Evolutionary conservation across 2,797 vertebrate genomes (phyloP), one percentile per base, ranked within the genome.

Genomic region (Masticophis lateralis): DNA sequence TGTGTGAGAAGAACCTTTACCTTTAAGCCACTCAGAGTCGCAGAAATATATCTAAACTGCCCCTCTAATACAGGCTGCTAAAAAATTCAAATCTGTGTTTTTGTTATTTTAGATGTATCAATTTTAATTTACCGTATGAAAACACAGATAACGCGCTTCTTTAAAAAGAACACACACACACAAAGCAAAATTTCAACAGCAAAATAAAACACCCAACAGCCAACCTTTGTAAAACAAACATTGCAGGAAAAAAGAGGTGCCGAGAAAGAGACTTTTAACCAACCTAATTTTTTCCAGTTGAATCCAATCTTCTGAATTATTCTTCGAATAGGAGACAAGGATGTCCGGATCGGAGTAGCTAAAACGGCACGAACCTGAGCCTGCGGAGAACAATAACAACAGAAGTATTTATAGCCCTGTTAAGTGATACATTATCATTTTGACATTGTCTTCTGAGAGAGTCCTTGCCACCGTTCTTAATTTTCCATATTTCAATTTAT

Each of bases 341-440:
- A 99, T 99, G 97, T 97, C 98, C 95, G 99, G 99, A 97, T 99
- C 99, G 69, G 99, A 98, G 96, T 99, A 99, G 97, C 99, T 99
- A 95, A 99, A 99, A 86, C 98, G 98, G 94, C 99, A 99, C 0
- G 98, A 99, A 93, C 99, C 99, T 0, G 99, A 99, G 91, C 99
- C 99, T 99, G 97, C 74, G 95, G 97, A 96, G 79, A 96, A 74
- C 87, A 97, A 96, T 91, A 95, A 94, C 94, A 95, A 90, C 89
- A 95, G 92, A 94, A 96, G 32, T 25, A 90, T 97, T 83, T 97
- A 97, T 86, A 69, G 96, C 94, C 94, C 86, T 94, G 91, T 59
- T 86, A 92, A 94, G 94, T 92, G 95, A 96, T 93, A 95, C 93
- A 95, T 89, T 96, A 96, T 93, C 56, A 83, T 95, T 95, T 92